Base-by-base conservation (phyloP, 2,888 invertebrate species). In the Gnatocerus cornutus region DNA sequence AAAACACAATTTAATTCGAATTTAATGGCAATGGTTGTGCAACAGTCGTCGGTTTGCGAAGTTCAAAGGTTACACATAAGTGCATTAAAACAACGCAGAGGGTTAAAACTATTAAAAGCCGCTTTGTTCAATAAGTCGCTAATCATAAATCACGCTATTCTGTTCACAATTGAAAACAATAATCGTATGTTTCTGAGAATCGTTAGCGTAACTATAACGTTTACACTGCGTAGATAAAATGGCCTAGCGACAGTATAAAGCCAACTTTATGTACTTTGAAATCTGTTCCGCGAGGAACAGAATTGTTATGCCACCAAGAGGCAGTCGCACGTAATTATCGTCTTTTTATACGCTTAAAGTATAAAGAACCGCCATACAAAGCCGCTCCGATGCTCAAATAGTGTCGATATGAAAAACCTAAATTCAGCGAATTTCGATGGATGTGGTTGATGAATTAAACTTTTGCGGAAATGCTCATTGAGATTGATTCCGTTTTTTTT, bases 131-230 rank as follows among this genome's bases (percentile, higher is more conserved):
- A 64, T 58, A 52, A 50, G 30, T 62, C 50, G 48, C 58, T 50
- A 59, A 69, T 58, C 63, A 64, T 69, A 69, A 69, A 64, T 63
- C 69, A 69, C 50, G 43, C 52, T 21, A 69, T 58, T 69, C 63
- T 64, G 37, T 45, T 14, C 45, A 50, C 58, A 69, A 69, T 63
- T 69, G 66, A 59, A 63, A 56, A 65, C 65, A 65, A 65, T 65
- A 65, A 65, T 39, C 65, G 56, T 56, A 56, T 29, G 53, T 64
- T 64, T 55, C 64, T 62, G n/a, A 43, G 63, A 56, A 58, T 63
- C 52, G 62, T 63, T 55, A 63, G 55, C 56, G 43, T 56, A 48
- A 58, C 56, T 56, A 55, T 55, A 63, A 63, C 55, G 62, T 62
- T 62, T 62, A 39, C 62, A 62, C 21, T 53, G 63, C 53, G 52